These are phyloP conservation scores for Eupelmus urozonus DNA, from an alignment of 2,888 invertebrate species.

Conservation along the genomic window DNA sequence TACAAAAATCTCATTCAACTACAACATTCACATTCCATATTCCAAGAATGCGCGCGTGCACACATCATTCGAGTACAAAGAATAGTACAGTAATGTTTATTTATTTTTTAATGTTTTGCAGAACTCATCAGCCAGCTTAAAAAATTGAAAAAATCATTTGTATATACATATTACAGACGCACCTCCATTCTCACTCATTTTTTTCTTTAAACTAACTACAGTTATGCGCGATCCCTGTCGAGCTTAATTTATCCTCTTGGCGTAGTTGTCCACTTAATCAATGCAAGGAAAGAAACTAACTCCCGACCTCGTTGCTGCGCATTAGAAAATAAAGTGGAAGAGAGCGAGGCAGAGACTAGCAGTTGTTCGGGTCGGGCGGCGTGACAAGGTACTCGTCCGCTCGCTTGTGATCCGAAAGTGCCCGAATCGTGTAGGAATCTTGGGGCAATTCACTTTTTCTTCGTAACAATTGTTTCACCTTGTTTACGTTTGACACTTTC, in stretches of 20 bases:
- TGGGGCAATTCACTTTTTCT: constrained; percentile 97
- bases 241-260: constrained; percentile 45
- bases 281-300: constrained; percentile 67
- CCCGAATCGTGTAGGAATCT: constrained; percentile 93
- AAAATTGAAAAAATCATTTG: constrained; percentile 61
- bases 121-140: constrained; percentile 59
- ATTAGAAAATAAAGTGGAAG: constrained; percentile 73
- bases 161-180: constrained; percentile 58
- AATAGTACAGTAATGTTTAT: constrained; percentile 58
- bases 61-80: constrained; percentile 53
- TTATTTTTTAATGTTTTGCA: constrained; percentile 52
- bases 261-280: constrained; percentile 53
- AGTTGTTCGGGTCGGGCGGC: constrained; percentile 91
- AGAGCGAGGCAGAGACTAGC: constrained; percentile 82
- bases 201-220: constrained; percentile 44
- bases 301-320: constrained; percentile 73
- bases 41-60: constrained; percentile 30
- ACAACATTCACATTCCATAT: constrained; percentile 45
- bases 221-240: constrained; percentile 45
- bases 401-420: constrained; percentile 94
- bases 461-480: constrained; percentile 92
- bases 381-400: constrained; percentile 93
- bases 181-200: constrained; percentile 50
- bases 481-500: constrained; percentile 74
- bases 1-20: constrained; percentile 57